Base-by-base conservation (phyloP, 1,140 invertebrate species). In the Trachymyrmex septentrionalis region DNA sequence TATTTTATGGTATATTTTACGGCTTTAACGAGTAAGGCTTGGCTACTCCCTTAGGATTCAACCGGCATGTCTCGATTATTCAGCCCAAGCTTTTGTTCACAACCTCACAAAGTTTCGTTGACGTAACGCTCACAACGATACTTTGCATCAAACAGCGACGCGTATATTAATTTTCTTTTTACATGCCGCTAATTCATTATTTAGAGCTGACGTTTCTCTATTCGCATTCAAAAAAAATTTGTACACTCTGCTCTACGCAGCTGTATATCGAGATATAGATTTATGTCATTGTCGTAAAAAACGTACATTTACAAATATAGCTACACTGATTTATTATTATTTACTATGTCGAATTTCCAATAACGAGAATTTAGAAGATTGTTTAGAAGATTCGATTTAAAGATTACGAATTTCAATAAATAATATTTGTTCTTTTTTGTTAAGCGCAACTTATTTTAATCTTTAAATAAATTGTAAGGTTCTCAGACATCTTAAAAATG, bases 91-190 rank as follows among this genome's bases (percentile, higher is more conserved):
- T 78, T 66, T 85, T 85, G 73, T 67, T 67, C 48, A 44, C 14
- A 24, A 30, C 16, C 34, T 48, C 55, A 30, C 67, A 27, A 64
- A 64, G 50, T 85, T 85, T 19, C 81, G 59, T 76, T 14, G 64
- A 81, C 48, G 24, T 34, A 73, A 73, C 38, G 38, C 38, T 44
- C 38, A 44, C 12, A 61, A 75, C 55, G 24, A 73, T 84, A 19
- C 38, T n/a, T 53, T 14, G 24, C 67, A 21, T 77, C 24, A 27
- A 61, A 61, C 16, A 73, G 71, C 38, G 21, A 72, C 34, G 38
- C 30, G 64, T 10, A 3, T 84, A 61, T 84, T 84, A 61, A 84
- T 84, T 84, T 75, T 75, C 67, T 72, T 44, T 57, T 73, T 21
- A 14, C 80, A 30, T 12, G 21, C 55, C 38, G 2, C 69, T 81